Conservation (phyloP, 2,888 invertebrate genomes). For the Chrysodeixis includens region DNA sequence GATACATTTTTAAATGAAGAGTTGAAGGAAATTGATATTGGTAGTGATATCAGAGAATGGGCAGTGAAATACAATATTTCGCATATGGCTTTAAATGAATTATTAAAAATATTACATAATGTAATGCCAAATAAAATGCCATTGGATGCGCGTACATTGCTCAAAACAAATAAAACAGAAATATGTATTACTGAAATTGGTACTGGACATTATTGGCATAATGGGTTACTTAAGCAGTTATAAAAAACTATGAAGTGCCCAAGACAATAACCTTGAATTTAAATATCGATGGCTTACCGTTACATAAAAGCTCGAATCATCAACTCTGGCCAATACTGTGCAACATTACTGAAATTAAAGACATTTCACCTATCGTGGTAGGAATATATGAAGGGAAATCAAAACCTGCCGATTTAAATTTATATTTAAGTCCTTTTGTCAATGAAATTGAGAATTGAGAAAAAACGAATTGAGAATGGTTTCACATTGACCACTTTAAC, state of each 20-base stretch:
- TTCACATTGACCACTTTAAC: neutral
- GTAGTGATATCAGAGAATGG: constrained; percentile 14
- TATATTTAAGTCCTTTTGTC: constrained; percentile 15
- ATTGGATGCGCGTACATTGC: constrained; percentile 13
- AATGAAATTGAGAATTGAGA: too few relatives aligned
- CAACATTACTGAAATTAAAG: constrained; percentile 13
- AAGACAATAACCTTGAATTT: constrained; percentile 12
- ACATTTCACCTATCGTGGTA: constrained; percentile 10
- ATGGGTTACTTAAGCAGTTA: too few relatives aligned
- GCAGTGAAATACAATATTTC: constrained; percentile 15
- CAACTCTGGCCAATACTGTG: constrained; percentile 26
- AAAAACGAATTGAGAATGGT: constrained; percentile 1
- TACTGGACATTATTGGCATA: constrained; percentile 5
- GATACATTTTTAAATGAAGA: neutral
- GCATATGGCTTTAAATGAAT: constrained; percentile 9
- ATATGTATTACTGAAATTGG: constrained; percentile 12
- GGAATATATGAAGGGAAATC: constrained; percentile 22
- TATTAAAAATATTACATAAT: constrained; percentile 11
- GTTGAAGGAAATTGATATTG: constrained; percentile 3
- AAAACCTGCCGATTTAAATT: constrained; percentile 12
- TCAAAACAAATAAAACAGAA: constrained; percentile 12
- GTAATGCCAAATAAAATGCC: constrained; percentile 4
- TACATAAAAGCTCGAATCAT: constrained; percentile 36
- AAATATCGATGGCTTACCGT: constrained; percentile 29
- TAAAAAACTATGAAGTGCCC: too few relatives aligned